Evolutionary conservation across 1,140 invertebrate genomes (phyloP).

Genomic region (Epicauta chinensis): DNA sequence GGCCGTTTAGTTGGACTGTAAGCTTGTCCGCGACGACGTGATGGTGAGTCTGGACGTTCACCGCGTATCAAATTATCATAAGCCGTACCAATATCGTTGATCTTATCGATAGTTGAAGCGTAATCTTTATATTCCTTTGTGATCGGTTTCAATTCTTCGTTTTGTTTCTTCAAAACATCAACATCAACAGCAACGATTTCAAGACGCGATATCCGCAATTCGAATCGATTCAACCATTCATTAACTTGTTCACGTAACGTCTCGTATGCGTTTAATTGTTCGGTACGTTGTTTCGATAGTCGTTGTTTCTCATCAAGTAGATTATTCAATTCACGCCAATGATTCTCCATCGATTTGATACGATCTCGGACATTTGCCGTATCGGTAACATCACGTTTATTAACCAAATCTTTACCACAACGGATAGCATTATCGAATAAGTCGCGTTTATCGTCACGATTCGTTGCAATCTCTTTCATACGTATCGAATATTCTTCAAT

Average conservation of each 20-base stretch:
- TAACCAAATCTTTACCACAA: conserved; percentile 75
- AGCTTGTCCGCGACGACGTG: conserved; percentile 54
- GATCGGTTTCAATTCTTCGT: conserved; percentile 82
- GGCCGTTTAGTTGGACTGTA: conserved; percentile 71
- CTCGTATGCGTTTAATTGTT: conserved; percentile 81
- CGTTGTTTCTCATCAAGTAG: conserved; percentile 77
- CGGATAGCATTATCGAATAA: conserved; percentile 71
- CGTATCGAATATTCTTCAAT: conserved; percentile 62
- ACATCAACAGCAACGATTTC: conserved; percentile 82
- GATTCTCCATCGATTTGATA: conserved; percentile 78
- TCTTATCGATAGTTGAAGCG: conserved; percentile 78
- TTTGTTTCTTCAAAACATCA: conserved; percentile 75
- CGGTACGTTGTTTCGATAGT: conserved; percentile 71
- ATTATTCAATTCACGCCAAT: conserved; percentile 79
- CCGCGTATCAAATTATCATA: conserved; percentile 75
- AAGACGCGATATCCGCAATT: conserved; percentile 62
- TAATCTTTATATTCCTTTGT: conserved; percentile 86
- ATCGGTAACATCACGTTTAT: conserved; percentile 86
- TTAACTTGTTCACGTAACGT: conserved; percentile 74
- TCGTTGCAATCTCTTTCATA: conserved; percentile 48
- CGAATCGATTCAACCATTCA: conserved; percentile 78
- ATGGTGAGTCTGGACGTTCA: conserved; percentile 68
- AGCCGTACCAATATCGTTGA: conserved; percentile 81
- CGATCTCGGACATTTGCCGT: conserved; percentile 77
- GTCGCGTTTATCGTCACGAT: conserved; percentile 39